phyloP scores from a whole-genome alignment of 2,888 invertebrate species.

The Siphlonurus alternatus region DNA sequence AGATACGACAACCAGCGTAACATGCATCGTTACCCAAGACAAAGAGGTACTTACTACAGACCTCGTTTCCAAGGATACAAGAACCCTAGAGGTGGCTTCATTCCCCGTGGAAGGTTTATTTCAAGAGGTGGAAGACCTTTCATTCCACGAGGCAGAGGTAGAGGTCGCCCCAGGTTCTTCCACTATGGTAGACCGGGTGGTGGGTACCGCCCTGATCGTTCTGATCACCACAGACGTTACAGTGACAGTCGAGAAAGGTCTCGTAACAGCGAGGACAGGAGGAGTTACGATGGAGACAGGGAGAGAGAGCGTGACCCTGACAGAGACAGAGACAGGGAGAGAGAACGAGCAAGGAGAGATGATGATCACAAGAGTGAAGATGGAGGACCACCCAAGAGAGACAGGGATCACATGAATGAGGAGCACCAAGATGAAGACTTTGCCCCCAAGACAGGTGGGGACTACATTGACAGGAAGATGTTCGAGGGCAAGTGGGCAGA shows the following conservation, averaged over 20 bases:
- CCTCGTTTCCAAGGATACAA: slow-evolving; percentile 54
- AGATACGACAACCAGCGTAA: slow-evolving; percentile 29
- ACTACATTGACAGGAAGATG: slow-evolving; percentile 17
- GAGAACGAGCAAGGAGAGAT: not conserved
- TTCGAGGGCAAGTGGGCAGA: slow-evolving; percentile 50
- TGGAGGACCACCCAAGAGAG: slow-evolving; percentile 37
- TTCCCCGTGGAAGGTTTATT: slow-evolving; percentile 5
- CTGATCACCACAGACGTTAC: slow-evolving; percentile 19
- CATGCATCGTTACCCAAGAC: slow-evolving; percentile 32
- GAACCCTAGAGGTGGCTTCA: slow-evolving; percentile 30
- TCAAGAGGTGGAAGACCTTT: slow-evolving; percentile 19
- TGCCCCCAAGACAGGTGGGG: not conserved
- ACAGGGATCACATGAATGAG: slow-evolving; percentile 40
- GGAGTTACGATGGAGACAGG: slow-evolving; percentile 38
- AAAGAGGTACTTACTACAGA: slow-evolving; percentile 58
- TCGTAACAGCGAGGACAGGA: no score
- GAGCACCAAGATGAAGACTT: slow-evolving; percentile 17
- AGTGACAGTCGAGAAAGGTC: not conserved
- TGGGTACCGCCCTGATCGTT: slow-evolving; percentile 33
- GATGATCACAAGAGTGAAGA: slow-evolving; percentile 26
- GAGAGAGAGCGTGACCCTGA: slow-evolving; percentile 38
- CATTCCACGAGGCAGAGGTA: slow-evolving; percentile 22
- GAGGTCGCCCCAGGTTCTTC: slow-evolving; percentile 26
- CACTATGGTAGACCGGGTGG: slow-evolving; percentile 16
- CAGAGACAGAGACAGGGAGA: slow-evolving; percentile 25